Conservation (phyloP, 2,797 vertebrate genomes). For the Rhyacichthys aspro region DNA sequence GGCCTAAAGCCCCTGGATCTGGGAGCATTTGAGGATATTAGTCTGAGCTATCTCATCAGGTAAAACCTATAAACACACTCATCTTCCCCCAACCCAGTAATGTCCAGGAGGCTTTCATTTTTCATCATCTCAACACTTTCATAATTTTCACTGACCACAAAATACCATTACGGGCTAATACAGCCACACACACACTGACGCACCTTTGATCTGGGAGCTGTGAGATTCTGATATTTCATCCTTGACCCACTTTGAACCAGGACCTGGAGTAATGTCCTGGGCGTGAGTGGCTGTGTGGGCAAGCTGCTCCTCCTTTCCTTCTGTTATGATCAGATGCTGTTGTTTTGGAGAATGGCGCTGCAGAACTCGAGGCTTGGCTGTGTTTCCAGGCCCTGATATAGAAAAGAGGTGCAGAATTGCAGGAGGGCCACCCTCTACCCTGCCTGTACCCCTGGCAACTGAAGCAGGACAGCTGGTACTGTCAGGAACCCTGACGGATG, state of each 20-base stretch:
- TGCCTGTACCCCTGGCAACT: constrained; percentile 72
- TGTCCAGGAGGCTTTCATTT: constrained; percentile 49
- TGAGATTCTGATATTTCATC: constrained; percentile 53
- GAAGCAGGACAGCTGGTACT: constrained; percentile 72
- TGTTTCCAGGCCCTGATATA: constrained; percentile 56
- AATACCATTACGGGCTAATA: constrained; percentile 32
- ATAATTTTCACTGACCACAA: constrained; percentile 51
- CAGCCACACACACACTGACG: constrained; percentile 11
- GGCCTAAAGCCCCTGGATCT: background rate
- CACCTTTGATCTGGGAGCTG: constrained; percentile 50
- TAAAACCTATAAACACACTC: constrained; percentile 43
- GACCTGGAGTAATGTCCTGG: constrained; percentile 54
- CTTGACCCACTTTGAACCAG: constrained; percentile 68
- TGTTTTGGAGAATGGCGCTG: constrained; percentile 48
- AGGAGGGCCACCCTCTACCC: constrained; percentile 71
- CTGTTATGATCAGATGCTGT: constrained; percentile 57
- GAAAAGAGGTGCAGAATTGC: constrained; percentile 55
- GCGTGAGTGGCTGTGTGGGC: constrained; percentile 62
- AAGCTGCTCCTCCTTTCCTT: constrained; percentile 71
- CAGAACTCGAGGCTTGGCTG: constrained; percentile 58
- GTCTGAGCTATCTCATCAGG: constrained; percentile 41
- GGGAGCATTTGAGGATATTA: constrained; percentile 36
- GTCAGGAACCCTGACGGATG: constrained; percentile 72
- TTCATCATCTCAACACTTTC: constrained; percentile 48
- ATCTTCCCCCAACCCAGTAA: constrained; percentile 36